Evolutionary conservation across 2,797 vertebrate genomes (phyloP).

Genomic region (Anas acuta): DNA sequence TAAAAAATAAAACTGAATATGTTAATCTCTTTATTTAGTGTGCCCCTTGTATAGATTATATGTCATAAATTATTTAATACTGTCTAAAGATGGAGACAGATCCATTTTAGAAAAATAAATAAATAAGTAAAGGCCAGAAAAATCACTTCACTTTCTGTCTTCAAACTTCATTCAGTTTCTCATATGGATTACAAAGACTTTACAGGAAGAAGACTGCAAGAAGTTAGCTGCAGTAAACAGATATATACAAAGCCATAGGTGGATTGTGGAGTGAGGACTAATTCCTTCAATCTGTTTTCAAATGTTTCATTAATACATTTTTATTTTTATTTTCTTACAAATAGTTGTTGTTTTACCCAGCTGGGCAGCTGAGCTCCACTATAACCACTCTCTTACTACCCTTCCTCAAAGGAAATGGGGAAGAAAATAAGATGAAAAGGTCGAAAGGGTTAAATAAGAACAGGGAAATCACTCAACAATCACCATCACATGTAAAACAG

Average conservation of each 20-base stretch:
- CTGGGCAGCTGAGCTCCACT: no score
- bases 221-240: background rate
- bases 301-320: background rate
- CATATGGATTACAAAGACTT: background rate
- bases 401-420: no score
- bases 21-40: background rate
- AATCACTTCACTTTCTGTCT: background rate
- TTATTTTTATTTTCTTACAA: no score
- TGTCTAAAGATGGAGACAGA: background rate
- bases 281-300: background rate
- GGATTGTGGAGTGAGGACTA: background rate
- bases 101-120: background rate
- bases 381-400: no score
- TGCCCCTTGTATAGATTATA: accelerated
- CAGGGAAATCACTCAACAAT: no score
- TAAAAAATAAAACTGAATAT: background rate
- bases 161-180: background rate
- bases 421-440: no score
- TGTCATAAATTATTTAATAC: background rate
- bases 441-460: no score
- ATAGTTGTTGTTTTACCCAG: no score
- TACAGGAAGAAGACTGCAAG: background rate
- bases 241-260: background rate
- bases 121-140: background rate
- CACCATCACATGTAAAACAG: no score